These are phyloP conservation scores for Epizoanthus scotinus DNA, from an alignment of 92 coral and sea anemone species.

Conservation along the genomic window DNA sequence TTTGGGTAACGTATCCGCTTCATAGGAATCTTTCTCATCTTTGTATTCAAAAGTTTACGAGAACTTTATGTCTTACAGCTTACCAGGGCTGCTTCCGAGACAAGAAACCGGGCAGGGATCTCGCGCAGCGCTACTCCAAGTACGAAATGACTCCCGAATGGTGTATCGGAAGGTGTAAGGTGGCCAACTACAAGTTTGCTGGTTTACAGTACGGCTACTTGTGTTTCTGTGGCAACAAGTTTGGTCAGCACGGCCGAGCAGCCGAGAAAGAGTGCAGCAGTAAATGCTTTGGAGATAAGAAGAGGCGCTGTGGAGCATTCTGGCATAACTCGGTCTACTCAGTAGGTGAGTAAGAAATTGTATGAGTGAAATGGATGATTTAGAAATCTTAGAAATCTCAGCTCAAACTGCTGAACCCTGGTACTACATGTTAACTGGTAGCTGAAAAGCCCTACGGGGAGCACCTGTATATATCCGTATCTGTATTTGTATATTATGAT, in stretches of 20 bases:
- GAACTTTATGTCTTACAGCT: constrained; percentile 46
- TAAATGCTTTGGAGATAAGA: constrained; percentile 86
- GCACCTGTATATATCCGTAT: too few species aligned
- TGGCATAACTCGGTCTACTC: constrained; percentile 96
- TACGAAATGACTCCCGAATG: constrained; percentile 98
- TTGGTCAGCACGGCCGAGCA: constrained; percentile 79
- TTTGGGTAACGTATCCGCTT: too few species aligned
- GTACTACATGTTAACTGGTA: too few species aligned
- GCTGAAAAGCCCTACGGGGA: too few species aligned
- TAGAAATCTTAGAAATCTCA: too few species aligned
- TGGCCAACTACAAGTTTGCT: constrained; percentile 88
- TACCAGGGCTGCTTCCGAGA: constrained; percentile 93
- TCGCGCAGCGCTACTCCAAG: constrained; percentile 83
- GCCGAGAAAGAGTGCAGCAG: constrained; percentile 82
- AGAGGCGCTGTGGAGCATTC: constrained; percentile 86
- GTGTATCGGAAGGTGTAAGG: constrained; percentile 92
- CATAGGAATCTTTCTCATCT: too few species aligned
- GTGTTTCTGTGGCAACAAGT: constrained; percentile 97
- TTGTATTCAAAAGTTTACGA: too few species aligned
- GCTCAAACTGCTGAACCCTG: too few species aligned
- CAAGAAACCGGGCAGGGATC: constrained; percentile 86
- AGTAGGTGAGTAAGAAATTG: constrained; percentile 62
- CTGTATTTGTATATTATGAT: too few species aligned
- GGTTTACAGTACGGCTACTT: constrained; percentile 95
- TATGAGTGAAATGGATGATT: not conserved